Base-by-base conservation (phyloP, 2,797 vertebrate species). In the Steatocranus sp. region DNA sequence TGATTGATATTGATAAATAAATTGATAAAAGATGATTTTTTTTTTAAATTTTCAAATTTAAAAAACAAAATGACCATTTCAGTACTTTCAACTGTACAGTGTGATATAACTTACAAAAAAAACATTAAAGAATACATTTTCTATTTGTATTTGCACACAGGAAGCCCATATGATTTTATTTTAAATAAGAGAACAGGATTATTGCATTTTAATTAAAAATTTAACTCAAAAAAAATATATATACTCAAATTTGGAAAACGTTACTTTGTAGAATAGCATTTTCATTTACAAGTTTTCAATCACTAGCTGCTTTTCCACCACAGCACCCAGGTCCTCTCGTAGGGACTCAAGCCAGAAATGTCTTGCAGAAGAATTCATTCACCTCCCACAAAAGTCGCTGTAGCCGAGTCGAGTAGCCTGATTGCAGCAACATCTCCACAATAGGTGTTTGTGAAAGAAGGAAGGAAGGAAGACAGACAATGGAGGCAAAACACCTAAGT, bases 11-110 rank as follows among this genome's bases (percentile, higher is more conserved):
- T n/a, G n/a, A n/a, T n/a, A n/a, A n/a, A n/a, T n/a, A n/a, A n/a
- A n/a, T n/a, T n/a, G n/a, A n/a, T n/a, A n/a, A n/a, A n/a, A n/a
- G n/a, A n/a, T n/a, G n/a, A n/a, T n/a, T n/a, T n/a, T n/a, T 32
- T 56, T 56, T 30, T 30, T 2, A 30, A 56, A 30, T 10, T 30
- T 18, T 18, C 1, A 56, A 56, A 56, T 6, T 30, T 18, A 0
- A 1, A 17, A 56, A 53, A 20, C 18, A 15, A 54, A 54, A 56
- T 18, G 6, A 58, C 30, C 27, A 34, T 61, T 32, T 61, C 3
- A 34, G 4, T n/a, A 61, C 10, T 34, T 34, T 34, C 6, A 5
- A 61, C 32, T 34, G 32, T 63, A 36, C 34, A 36, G 18, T 36
- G 30, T 34, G 18, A 63, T 63, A 63, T n/a, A 61, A 20, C 32